Evolutionary conservation across 2,888 invertebrate species (phyloP).

Genomic region (Gasteruption jaculator): DNA sequence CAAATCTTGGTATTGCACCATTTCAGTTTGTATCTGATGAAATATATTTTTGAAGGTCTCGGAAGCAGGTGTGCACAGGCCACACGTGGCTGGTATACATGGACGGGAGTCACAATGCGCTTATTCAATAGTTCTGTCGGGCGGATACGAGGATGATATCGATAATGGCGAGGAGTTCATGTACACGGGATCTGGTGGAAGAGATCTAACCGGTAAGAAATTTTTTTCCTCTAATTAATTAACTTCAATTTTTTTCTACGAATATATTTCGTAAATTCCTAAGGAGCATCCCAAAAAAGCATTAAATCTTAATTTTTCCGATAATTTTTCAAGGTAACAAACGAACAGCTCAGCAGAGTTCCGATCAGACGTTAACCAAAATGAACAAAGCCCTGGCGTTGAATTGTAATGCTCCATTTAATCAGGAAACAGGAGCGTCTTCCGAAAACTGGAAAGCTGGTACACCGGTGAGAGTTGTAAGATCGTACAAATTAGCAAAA

Average conservation of each 20-base stretch:
- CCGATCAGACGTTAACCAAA: slow-evolving; percentile 71
- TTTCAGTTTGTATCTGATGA: no score
- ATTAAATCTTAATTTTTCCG: slow-evolving; percentile 1
- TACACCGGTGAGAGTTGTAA: slow-evolving; percentile 73
- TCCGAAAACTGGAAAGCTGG: slow-evolving; percentile 70
- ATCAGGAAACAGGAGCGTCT: slow-evolving; percentile 62
- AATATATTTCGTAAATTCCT: slow-evolving; percentile 7
- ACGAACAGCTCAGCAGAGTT: slow-evolving; percentile 73
- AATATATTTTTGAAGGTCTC: slow-evolving; percentile 58
- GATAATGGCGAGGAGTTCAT: slow-evolving; percentile 77
- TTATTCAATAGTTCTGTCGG: slow-evolving; percentile 71
- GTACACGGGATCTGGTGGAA: slow-evolving; percentile 81
- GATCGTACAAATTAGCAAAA: slow-evolving; percentile 70
- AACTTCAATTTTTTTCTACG: background rate
- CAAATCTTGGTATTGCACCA: no score
- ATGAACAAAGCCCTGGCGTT: slow-evolving; percentile 76
- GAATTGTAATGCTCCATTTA: slow-evolving; percentile 70
- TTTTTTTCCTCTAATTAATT: background rate
- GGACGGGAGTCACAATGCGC: slow-evolving; percentile 75
- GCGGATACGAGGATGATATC: slow-evolving; percentile 81
- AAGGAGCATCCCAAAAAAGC: no score
- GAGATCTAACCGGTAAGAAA: slow-evolving; percentile 64
- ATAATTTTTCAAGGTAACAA: slow-evolving; percentile 59
- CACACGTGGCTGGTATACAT: slow-evolving; percentile 80
- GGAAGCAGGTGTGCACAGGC: slow-evolving; percentile 78